Evolutionary conservation across 2,797 vertebrate species (phyloP), one percentile per base, ranked within the genome.

Genomic region (Sebastes cheni): DNA sequence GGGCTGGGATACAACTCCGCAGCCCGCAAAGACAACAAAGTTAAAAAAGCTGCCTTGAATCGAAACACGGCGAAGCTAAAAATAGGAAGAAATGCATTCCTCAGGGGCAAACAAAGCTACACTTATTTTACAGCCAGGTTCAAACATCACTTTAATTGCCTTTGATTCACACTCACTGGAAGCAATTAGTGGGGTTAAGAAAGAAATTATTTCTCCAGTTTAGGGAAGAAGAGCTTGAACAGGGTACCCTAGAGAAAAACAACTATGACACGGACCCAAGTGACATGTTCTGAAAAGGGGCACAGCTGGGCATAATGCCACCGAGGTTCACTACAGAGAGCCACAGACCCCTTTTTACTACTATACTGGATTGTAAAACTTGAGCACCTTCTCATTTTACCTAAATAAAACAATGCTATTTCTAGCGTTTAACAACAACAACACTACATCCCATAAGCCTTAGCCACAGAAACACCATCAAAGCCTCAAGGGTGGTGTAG

Each of bases 81-180:
- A 91, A 91, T 75, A 83, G 80, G n/a, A 61, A 71, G 79, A 79
- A 67, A 34, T 62, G 62, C 72, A 74, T 78, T 85, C 80, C 85
- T 83, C 18, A 3, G 81, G 85, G 75, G 86, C 74, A 75, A 74
- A 64, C 78, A 55, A 39, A 79, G 66, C 74, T 70, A 58, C 68
- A 54, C 64, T 84, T 86, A 72, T 60, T 91, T 88, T 87, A 89
- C 69, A 87, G 85, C 80, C 78, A 80, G 77, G 82, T 85, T 90
- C 80, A 90, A 90, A 89, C 80, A 82, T 88, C 79, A 81, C 77
- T 80, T 83, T 87, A 90, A 91, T 89, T 84, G 79, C 75, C 81
- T 90, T 84, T 87, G 88, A 93, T 90, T 90, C 75, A 50, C 75
- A 79, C 67, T 85, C 72, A 79, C 87, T 90, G 83, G 88, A 94